These are phyloP conservation scores for Chionoecetes opilio DNA, from an alignment of 1,140 invertebrate species.

Conservation along the genomic window DNA sequence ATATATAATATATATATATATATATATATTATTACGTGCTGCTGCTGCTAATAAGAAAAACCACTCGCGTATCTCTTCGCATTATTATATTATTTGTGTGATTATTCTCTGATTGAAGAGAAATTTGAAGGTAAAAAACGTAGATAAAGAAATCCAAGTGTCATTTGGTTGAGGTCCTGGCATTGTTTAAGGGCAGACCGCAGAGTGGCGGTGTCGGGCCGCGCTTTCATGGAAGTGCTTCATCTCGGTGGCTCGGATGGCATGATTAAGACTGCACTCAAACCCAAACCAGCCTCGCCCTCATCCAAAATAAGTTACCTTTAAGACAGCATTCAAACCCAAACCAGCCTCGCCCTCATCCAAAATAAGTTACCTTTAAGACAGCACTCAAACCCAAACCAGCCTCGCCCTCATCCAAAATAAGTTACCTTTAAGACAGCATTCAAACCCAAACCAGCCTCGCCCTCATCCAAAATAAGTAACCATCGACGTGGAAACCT, in stretches of 20 bases:
- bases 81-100: slow-evolving; percentile 55
- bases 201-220: background rate
- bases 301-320: background rate
- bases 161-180: slow-evolving; percentile 24
- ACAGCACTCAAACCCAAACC: background rate
- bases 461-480: background rate
- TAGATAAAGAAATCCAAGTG: slow-evolving; percentile 23
- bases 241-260: background rate
- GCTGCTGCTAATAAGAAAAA: background rate
- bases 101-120: slow-evolving; percentile 58
- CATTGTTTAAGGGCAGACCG: slow-evolving; percentile 19
- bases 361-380: background rate
- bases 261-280: background rate
- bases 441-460: background rate
- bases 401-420: background rate
- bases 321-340: background rate
- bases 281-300: background rate
- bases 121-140: slow-evolving; percentile 57
- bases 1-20: slow-evolving; percentile 53
- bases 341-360: background rate
- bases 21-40: background rate
- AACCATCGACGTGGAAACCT: background rate
- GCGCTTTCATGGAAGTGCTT: background rate
- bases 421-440: background rate
- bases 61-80: background rate